Evolutionary conservation across 2,888 invertebrate species (phyloP), one percentile per base, ranked within the genome.

Genomic region (Chouioia cunea): DNA sequence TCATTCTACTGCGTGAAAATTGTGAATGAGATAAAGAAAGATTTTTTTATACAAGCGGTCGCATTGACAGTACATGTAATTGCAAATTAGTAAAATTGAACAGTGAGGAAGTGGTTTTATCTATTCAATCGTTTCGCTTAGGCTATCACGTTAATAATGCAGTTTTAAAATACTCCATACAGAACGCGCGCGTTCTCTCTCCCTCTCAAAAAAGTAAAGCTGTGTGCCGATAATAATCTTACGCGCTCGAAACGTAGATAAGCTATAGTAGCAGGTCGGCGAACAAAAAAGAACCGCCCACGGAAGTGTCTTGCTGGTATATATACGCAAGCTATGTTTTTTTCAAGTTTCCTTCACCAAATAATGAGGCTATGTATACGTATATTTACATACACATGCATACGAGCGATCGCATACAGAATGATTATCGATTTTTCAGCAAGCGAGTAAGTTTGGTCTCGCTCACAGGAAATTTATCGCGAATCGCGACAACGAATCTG

Each of bases 401-500:
- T 43, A 36, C n/a, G 27, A 47, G 27, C 6, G 60, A 50, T 50
- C 48, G 60, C 50, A 16, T 50, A 36, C 50, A 15, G 44, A 20
- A 36, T 60, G 59, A 70, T 65, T 53, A 70, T 70, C 70, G 65
- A 70, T 71, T 67, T 71, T 67, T 54, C n/a, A n/a, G 36, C 36
- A 6, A 10, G 6, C 36, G 36, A 36, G 36, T 36, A 12, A 36
- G 10, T 12, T 48, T 18, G 48, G n/a, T 36, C 36, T 36, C 36
- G 6, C 36, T 6, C 20, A 64, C 67, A 54, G 65, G 63, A 69
- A 73, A 73, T 73, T 73, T 69, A 69, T 73, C 63, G 63, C 53
- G 58, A 65, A 69, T 69, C 65, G 48, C 71, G 62, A 71, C 62
- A 67, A 59, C 63, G 58, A 65, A 70, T 73, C 70, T 66, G 43